Base-by-base conservation (phyloP, 2,113 vertebrate genomes). In the Mustelus asterias region DNA sequence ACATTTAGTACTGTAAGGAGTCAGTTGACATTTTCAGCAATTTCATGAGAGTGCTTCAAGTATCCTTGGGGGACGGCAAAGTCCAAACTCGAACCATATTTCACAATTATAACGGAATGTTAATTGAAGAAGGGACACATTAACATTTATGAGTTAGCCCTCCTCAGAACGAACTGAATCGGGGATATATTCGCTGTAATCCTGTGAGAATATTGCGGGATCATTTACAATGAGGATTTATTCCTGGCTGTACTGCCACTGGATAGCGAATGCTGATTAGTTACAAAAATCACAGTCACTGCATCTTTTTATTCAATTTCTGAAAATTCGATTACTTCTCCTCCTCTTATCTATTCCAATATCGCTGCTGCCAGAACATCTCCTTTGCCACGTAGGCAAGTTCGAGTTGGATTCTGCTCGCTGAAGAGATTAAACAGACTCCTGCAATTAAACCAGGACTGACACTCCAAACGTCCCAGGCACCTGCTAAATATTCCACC, bases 11-110 rank as follows among this genome's bases (percentile, higher is more conserved):
- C 67, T 26, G 65, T 29, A 70, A 95, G 41, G 41, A 95, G 93
- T 95, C 65, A 95, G 29, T 72, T 95, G 93, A 72, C 93, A 95
- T 95, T 95, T 95, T 70, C 93, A 69, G 22, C 93, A 41, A 72
- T 95, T 95, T 72, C 67, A 72, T 14, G 10, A 70, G 65, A 95
- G 93, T 95, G 41, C 37, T 95, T 95, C 37, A 16, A 48, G 41
- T 72, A 48, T 48, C 41, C 93, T 95, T 4, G 93, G 67, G 93
- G 37, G 24, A 29, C 11, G 33, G 26, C 37, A 13, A 26, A 48
- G 67, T 70, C 93, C 41, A 95, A n/a, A 44, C 67, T 72, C 37
- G 67, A 70, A 67, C 11, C 67, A 95, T 13, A 72, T 69, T 95
- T 95, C 24, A 95, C 93, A 48, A 95, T 70, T 72, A 72, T 44